phyloP scores from a whole-genome alignment of 2,113 vertebrate species.

The Mustela lutreola region DNA sequence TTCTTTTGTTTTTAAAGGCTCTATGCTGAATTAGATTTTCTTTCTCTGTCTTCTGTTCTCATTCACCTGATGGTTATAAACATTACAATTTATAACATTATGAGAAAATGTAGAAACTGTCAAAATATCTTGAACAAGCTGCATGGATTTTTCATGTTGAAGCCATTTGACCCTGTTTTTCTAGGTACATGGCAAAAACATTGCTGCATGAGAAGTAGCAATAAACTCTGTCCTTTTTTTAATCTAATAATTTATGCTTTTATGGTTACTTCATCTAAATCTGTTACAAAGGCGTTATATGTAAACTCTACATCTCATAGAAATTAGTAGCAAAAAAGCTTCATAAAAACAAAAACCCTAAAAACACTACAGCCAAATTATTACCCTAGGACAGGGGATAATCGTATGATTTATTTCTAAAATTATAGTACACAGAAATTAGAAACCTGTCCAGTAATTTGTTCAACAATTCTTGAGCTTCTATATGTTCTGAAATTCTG shows the following conservation, averaged over 20 bases:
- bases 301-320: not conserved
- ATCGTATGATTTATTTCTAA: conserved; percentile 47
- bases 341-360: not conserved
- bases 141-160: not conserved
- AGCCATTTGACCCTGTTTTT: not conserved
- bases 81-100: not conserved
- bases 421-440: conserved; percentile 24
- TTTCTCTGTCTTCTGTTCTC: not conserved
- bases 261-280: conserved; percentile 51
- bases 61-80: conserved; percentile 53
- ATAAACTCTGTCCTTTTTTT: conserved; percentile 3
- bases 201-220: not conserved
- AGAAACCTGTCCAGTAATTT: conserved; percentile 59
- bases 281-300: conserved; percentile 17
- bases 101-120: conserved; percentile 5
- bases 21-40: conserved; percentile 17
- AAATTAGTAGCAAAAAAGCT: not conserved
- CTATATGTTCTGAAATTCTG: conserved; percentile 1
- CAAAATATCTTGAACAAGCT: not conserved
- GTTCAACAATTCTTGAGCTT: conserved; percentile 40
- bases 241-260: conserved; percentile 38
- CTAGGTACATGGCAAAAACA: not conserved
- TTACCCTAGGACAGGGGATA: conserved; percentile 49
- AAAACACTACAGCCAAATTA: conserved; percentile 58
- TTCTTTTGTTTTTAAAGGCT: conserved; percentile 63